phyloP scores from a whole-genome alignment of 2,113 vertebrate species.

The Python bivittatus region DNA sequence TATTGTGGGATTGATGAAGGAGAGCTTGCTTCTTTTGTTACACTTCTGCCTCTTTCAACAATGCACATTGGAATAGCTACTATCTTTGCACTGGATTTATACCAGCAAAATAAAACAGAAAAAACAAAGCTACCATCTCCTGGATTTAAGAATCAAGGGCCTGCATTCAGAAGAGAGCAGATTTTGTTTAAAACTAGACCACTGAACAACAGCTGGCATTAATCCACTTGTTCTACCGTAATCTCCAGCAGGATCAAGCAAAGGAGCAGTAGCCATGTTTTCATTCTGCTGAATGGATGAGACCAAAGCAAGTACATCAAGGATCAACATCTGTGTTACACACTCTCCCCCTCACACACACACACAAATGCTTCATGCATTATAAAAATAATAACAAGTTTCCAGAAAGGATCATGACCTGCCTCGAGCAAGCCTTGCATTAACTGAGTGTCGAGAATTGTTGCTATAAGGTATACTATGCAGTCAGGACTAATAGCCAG shows the following conservation, averaged over 20 bases:
- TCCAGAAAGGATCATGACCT: neutral
- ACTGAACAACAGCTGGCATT: slow-evolving; percentile 47
- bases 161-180: neutral
- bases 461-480: too few relatives aligned
- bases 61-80: neutral
- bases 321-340: neutral
- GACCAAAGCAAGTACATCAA: slow-evolving; percentile 45
- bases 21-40: neutral
- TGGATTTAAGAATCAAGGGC: neutral
- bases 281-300: slow-evolving; percentile 45
- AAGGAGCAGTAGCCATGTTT: slow-evolving; percentile 37
- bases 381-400: neutral
- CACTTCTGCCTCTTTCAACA: neutral
- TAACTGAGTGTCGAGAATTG: neutral
- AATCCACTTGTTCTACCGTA: slow-evolving; percentile 48
- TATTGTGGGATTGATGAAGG: neutral
- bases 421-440: neutral
- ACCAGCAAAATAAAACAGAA: neutral
- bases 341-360: neutral
- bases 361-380: neutral
- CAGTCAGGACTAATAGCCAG: too few relatives aligned
- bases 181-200: slow-evolving; percentile 41
- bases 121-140: neutral
- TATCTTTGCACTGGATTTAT: neutral
- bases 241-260: slow-evolving; percentile 38